phyloP scores from a whole-genome alignment of 1,140 invertebrate species.

The Hirudo medicinalis region DNA sequence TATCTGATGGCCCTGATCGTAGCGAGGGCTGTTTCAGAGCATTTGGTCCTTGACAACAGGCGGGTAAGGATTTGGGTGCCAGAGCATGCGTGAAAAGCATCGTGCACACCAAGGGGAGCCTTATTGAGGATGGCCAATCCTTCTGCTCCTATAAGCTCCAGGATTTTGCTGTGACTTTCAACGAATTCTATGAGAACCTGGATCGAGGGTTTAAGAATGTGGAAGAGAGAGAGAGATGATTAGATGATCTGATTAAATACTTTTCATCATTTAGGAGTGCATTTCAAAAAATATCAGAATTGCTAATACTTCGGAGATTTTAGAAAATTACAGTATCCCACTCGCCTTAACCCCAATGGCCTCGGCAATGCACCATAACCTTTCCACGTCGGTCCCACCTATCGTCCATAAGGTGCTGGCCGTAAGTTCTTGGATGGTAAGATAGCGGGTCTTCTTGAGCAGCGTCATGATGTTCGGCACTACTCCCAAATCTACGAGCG shows the following conservation, averaged over 20 bases:
- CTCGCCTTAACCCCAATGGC: slow-evolving; percentile 28
- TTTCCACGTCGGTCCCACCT: slow-evolving; percentile 33
- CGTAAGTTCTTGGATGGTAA: slow-evolving; percentile 24
- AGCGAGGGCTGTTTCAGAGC: neutral
- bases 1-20: slow-evolving; percentile 6
- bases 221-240: no score
- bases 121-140: slow-evolving; percentile 14
- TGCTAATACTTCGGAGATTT: neutral
- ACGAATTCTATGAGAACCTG: slow-evolving; percentile 13
- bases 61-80: neutral
- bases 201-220: neutral
- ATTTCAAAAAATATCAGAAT: slow-evolving; percentile 1
- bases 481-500: neutral
- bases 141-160: slow-evolving; percentile 14
- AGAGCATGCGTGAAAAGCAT: neutral
- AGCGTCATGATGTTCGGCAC: neutral
- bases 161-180: neutral
- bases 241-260: neutral
- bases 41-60: neutral
- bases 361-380: slow-evolving; percentile 34
- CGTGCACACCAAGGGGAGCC: slow-evolving; percentile 11
- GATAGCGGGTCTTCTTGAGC: slow-evolving; percentile 10
- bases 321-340: neutral
- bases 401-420: slow-evolving; percentile 38
- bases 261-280: neutral